Evolutionary conservation across 1,140 invertebrate species (phyloP).

Genomic region (Leptinotarsa texana): DNA sequence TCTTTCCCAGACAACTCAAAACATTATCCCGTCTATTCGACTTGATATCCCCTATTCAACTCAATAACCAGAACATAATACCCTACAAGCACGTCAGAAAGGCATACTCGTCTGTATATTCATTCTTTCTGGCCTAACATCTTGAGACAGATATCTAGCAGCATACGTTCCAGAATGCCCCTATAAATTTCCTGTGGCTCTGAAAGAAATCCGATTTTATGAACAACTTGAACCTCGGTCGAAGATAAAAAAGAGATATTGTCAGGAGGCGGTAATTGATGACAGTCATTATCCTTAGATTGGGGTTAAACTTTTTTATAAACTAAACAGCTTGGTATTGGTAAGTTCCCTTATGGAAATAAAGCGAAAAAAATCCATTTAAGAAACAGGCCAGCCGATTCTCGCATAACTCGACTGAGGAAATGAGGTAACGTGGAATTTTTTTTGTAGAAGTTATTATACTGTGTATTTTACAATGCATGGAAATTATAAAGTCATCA

Average conservation of each 20-base stretch:
- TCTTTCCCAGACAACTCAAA: too few species aligned
- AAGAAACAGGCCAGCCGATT: too few species aligned
- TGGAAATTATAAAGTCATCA: too few species aligned
- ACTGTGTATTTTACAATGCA: too few species aligned
- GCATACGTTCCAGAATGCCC: not conserved
- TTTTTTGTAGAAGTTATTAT: too few species aligned
- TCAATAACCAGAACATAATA: too few species aligned
- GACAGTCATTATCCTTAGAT: not conserved
- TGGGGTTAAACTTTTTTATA: not conserved
- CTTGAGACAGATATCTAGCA: not conserved
- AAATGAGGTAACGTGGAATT: too few species aligned
- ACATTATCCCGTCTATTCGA: too few species aligned
- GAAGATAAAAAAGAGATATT: conserved; percentile 1
- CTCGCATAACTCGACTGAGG: too few species aligned
- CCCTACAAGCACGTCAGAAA: too few species aligned
- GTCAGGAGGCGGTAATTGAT: conserved; percentile 7
- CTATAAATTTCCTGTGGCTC: not conserved
- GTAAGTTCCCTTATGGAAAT: not conserved
- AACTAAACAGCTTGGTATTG: not conserved
- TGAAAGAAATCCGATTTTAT: not conserved
- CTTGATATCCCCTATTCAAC: too few species aligned
- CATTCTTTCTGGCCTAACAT: not conserved
- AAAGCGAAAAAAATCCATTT: not conserved
- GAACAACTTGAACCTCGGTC: not conserved
- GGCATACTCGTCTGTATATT: too few species aligned